phyloP scores from a whole-genome alignment of 1,140 invertebrate species.

The Coelopa frigida region DNA sequence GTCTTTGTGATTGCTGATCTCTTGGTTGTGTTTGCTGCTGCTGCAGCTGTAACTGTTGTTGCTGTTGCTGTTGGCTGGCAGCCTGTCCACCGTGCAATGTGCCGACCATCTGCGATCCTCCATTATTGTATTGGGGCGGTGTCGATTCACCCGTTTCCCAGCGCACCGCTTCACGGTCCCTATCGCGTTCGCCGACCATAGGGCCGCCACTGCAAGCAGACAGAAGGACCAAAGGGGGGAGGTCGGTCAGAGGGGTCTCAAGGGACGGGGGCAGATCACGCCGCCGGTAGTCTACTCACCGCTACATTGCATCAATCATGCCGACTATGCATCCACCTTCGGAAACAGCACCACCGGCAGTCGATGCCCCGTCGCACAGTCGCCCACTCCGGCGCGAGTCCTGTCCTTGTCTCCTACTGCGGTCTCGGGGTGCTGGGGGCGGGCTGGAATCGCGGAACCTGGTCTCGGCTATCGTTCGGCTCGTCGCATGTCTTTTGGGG shows the following conservation, averaged over 20 bases:
- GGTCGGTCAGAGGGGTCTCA: background rate
- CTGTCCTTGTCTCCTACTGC: background rate
- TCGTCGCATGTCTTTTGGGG: background rate
- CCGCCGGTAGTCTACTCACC: constrained; percentile 32
- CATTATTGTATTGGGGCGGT: constrained; percentile 50
- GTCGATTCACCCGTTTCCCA: constrained; percentile 54
- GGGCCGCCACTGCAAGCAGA: constrained; percentile 28
- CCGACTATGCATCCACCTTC: background rate
- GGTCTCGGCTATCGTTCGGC: background rate
- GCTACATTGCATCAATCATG: constrained; percentile 44
- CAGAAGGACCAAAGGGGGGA: background rate
- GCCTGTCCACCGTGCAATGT: constrained; percentile 45
- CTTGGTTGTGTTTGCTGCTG: constrained; percentile 11
- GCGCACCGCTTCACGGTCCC: constrained; percentile 59
- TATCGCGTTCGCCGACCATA: constrained; percentile 54
- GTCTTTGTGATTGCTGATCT: constrained; percentile 18
- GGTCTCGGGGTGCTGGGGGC: constrained; percentile 4
- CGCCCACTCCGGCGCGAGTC: background rate
- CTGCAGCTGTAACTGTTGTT: constrained; percentile 25
- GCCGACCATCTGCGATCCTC: constrained; percentile 45
- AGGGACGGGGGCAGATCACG: too few species aligned
- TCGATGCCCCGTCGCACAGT: background rate
- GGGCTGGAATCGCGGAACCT: background rate
- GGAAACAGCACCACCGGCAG: background rate
- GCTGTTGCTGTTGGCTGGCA: constrained; percentile 43